phyloP scores from a whole-genome alignment of 2,797 vertebrate species.

The Takifugu rubripes region DNA sequence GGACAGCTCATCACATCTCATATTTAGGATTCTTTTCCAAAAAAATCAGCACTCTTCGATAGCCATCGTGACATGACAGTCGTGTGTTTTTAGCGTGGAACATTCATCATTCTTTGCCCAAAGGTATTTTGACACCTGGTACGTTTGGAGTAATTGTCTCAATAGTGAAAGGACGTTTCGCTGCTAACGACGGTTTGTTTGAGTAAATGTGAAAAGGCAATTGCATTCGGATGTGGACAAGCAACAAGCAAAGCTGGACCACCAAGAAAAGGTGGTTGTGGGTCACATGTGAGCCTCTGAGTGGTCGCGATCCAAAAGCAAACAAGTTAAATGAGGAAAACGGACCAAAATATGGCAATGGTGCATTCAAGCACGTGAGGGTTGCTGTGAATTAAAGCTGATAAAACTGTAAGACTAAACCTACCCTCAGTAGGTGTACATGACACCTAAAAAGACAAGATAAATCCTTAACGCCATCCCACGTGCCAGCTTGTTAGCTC shows the following conservation, averaged over 20 bases:
- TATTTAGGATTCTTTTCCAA: background rate
- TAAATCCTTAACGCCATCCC: too few relatives aligned
- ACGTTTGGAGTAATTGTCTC: background rate
- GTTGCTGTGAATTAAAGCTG: background rate
- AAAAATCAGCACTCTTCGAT: too few relatives aligned
- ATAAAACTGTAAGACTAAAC: too few relatives aligned
- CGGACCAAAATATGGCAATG: background rate
- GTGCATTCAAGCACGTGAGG: background rate
- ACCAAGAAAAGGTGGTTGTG: background rate
- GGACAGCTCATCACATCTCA: background rate
- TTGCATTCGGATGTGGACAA: background rate
- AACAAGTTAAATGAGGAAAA: background rate
- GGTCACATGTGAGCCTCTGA: background rate
- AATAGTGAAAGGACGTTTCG: background rate
- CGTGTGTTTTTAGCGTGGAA: background rate
- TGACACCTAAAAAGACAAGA: too few relatives aligned
- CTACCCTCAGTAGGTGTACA: too few relatives aligned
- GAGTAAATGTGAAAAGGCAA: background rate
- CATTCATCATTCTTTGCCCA: conserved; percentile 2
- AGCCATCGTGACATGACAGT: background rate
- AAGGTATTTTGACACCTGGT: background rate
- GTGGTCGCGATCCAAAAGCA: background rate
- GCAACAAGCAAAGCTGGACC: background rate
- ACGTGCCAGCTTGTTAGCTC: too few relatives aligned
- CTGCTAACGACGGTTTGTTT: background rate